Evolutionary conservation across 2,797 vertebrate genomes (phyloP), one percentile per base, ranked within the genome.

Genomic region (Silurus lanzhouensis): DNA sequence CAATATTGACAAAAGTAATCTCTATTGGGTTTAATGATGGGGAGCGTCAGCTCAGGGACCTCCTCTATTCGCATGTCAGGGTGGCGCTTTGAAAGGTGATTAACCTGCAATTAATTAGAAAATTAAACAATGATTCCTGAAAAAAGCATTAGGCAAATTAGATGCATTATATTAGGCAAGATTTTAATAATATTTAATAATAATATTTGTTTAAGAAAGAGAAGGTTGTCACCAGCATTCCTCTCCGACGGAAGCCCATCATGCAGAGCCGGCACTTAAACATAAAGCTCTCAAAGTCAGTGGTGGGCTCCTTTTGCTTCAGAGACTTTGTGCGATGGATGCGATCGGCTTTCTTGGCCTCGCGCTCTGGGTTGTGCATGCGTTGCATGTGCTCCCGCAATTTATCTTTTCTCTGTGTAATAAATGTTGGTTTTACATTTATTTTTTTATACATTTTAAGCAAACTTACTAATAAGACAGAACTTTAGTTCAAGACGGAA

Each of bases 1-100:
- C 98, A 99, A 84, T 99, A 99, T 90, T 99, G 98, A 91, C 98
- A 99, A 92, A 97, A 99, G 93, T 99, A 99, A 90, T 99, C 98
- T n/a, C 98, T 95, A 94, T 99, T 99, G 90, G 98, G 98, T 89
- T 99, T 99, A 93, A 99, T 99, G 90, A 99, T 99, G 84, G 98
- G 98, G 86, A 99, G 92, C 0, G 98, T 99, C 83, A 99, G 93
- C 93, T 99, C 98, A 2, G 98, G 98, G 88, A 99, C 98, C 63
- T 99, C 98, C 88, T 99, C 98, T 68, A 99, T 97, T 88, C 98
- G 96, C 97, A 99, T 99, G 90, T 99, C 98, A 61, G 98, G 98
- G 91, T 99, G 98, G 60, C 98, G 95, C 91, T 99, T 99, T 88
- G 98, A 99, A 91, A 99, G 93, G 92, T 99, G 98, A 94, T 99